Percentiles rank a stretch among this genome's conserved stretches.
phyloP scores from a whole-genome alignment of 1,140 invertebrate species.

The Drosophila orosa region DNA sequence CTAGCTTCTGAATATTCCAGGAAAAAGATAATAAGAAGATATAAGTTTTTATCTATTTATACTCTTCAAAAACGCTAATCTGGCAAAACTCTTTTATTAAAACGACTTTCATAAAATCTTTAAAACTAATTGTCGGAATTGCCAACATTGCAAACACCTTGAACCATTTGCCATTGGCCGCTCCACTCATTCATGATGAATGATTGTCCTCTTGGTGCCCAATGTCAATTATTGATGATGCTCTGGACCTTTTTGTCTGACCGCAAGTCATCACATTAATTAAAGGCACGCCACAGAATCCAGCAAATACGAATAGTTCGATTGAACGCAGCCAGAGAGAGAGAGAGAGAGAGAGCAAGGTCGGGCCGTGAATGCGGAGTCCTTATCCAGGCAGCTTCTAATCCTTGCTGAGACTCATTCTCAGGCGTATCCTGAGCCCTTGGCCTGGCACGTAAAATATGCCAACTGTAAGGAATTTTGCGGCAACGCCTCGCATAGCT shows the following conservation, averaged over 20 bases:
- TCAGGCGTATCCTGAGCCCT: constrained; percentile 39
- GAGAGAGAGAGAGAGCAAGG: constrained; percentile 10
- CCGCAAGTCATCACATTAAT: constrained; percentile 61
- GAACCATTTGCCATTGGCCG: constrained; percentile 1
- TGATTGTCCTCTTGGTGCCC: constrained; percentile 39
- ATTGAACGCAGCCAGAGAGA: constrained; percentile 13
- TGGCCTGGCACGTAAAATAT: constrained; percentile 74
- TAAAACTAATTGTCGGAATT: constrained; percentile 3
- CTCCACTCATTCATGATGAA: constrained; percentile 25
- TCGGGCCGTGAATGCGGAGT: neutral
- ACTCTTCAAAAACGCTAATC: neutral
- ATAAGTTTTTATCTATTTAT: no score
- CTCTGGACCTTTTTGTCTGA: constrained; percentile 50
- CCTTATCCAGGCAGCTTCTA: constrained; percentile 40
- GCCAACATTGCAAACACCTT: constrained; percentile 18
- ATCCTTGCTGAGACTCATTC: constrained; percentile 59
- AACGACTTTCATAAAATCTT: neutral
- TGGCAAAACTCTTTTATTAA: neutral
- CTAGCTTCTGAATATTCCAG: no score
- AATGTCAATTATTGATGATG: constrained; percentile 55
- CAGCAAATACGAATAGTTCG: constrained; percentile 55
- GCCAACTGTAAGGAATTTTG: constrained; percentile 72
- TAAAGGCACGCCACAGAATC: constrained; percentile 52
- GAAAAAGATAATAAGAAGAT: no score
- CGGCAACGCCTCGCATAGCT: constrained; percentile 73